These are phyloP conservation scores for Anodontia alba DNA, from an alignment of 2,888 invertebrate genomes.

Conservation along the genomic window DNA sequence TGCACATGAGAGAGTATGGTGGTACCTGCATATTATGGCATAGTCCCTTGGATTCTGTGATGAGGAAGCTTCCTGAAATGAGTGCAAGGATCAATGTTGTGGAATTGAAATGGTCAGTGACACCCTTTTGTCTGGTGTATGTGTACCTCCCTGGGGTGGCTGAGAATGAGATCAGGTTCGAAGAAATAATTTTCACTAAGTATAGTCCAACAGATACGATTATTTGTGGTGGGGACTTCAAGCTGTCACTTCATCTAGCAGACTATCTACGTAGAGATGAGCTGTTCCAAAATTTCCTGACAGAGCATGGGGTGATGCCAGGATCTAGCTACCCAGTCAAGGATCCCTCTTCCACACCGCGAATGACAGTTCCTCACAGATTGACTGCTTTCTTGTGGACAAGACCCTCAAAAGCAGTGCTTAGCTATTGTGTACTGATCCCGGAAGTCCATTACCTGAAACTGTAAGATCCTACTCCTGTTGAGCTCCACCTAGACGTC, in stretches of 20 bases:
- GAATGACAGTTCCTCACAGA: neutral
- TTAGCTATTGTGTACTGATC: neutral
- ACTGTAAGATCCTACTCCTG: neutral
- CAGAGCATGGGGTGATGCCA: neutral
- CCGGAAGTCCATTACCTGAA: neutral
- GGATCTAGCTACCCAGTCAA: neutral
- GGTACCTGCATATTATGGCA: neutral
- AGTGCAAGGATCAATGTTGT: neutral
- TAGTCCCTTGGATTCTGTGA: neutral
- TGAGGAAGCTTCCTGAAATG: slow-evolving; percentile 4
- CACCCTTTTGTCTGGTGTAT: neutral
- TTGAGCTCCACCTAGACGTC: neutral
- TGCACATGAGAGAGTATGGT: neutral
- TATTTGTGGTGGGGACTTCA: neutral
- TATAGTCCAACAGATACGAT: neutral
- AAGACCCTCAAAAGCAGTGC: neutral
- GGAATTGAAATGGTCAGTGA: neutral
- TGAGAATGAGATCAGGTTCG: neutral
- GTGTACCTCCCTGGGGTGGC: neutral
- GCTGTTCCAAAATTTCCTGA: neutral
- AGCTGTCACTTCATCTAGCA: neutral
- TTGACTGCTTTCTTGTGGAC: neutral
- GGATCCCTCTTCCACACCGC: neutral
- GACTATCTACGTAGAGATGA: neutral
- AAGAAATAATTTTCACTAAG: neutral